Evolutionary conservation across 2,888 invertebrate species (phyloP), one percentile per base, ranked within the genome.

Genomic region (Catonia carolina): DNA sequence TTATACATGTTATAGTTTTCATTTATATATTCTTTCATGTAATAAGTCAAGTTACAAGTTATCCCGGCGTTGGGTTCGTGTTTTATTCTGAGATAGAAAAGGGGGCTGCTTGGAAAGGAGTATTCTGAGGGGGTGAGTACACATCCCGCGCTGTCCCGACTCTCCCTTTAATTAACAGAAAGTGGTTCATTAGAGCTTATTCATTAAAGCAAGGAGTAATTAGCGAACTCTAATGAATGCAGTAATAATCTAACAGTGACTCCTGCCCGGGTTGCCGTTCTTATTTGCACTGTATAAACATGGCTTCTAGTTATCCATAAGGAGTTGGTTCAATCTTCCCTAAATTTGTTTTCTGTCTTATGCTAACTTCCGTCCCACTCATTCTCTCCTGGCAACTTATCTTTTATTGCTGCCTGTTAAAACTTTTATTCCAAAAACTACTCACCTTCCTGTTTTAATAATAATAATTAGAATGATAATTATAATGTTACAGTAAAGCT

Each of bases 121-220:
- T 41, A 3, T 6, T 14, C 7, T 37, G 37, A 14, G 3, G 41
- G 41, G 41, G 12, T 42, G 42, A 42, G 42, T 42, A 42, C 42
- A 42, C 42, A 63, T 65, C 67, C 68, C 70, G 69, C 71, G 27
- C 27, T 27, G 27, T 27, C 27, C 27, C 27, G 27, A 27, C 27
- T 75, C 76, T 78, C 84, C 81, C 85, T 86, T 85, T 86, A 85
- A 86, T 86, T 86, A 85, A 85, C 85, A 85, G 84, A 86, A 85
- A 86, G 86, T 85, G 85, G 85, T 86, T 86, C 86, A 86, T 86
- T 86, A 85, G 85, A 84, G 85, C 84, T 85, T 85, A 85, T 85
- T 86, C 85, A 86, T 86, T 86, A 86, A 84, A 85, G 85, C 84
- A 84, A 84, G 84, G 84, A 84, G 85, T 85, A 86, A 86, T 86